Conservation (phyloP, 1,140 invertebrate species). For the Caenorhabditis tropicalis region DNA sequence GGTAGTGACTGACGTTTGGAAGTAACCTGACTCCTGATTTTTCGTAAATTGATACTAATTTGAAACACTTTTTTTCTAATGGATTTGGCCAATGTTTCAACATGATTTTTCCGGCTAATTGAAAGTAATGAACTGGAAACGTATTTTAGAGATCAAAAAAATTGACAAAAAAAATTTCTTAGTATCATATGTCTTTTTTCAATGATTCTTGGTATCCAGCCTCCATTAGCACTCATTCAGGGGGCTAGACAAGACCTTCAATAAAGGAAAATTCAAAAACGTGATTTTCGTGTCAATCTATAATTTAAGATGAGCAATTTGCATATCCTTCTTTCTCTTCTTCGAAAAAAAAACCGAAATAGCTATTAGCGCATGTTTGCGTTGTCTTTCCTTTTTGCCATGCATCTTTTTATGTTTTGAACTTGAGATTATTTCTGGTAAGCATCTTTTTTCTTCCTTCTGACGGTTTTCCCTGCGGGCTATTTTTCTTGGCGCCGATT, state of each 20-base stretch:
- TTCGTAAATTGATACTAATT: neutral
- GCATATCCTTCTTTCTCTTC: neutral
- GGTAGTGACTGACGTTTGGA: neutral
- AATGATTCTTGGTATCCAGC: too few species aligned
- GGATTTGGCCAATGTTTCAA: too few species aligned
- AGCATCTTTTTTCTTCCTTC: neutral
- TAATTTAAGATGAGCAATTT: too few species aligned
- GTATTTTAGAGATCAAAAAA: too few species aligned
- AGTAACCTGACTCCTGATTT: neutral
- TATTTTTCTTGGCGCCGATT: conserved; percentile 40
- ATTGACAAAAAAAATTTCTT: too few species aligned
- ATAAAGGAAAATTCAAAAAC: too few species aligned
- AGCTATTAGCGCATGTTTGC: conserved; percentile 31
- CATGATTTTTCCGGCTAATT: too few species aligned
- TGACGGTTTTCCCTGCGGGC: conserved; percentile 25
- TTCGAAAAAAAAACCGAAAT: neutral
- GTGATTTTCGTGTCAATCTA: too few species aligned
- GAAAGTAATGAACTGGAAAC: too few species aligned
- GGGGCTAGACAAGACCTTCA: neutral
- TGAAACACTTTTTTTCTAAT: neutral
- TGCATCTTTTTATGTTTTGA: conserved; percentile 38
- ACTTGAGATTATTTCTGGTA: conserved; percentile 34
- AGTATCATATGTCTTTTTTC: neutral
- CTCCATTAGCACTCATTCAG: too few species aligned
- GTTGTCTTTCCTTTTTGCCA: neutral